phyloP scores from a whole-genome alignment of 2,888 invertebrate species.

The Tetranychus piercei region DNA sequence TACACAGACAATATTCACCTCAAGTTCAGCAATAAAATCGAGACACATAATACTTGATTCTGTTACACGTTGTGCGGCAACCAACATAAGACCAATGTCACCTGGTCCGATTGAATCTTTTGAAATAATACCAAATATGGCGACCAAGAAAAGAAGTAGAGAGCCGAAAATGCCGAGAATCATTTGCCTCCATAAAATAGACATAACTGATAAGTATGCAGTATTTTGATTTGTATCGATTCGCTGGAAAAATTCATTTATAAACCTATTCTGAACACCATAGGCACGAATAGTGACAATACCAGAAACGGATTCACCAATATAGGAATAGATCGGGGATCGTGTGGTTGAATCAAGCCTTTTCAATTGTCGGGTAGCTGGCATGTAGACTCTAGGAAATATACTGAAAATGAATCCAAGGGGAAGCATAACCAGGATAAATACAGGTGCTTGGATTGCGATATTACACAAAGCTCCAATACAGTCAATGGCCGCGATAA shows the following conservation, averaged over 20 bases:
- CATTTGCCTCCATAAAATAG: conserved; percentile 34
- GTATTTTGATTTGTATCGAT: conserved; percentile 36
- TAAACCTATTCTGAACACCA: conserved; percentile 30
- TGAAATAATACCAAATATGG: conserved; percentile 41
- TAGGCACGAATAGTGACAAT: conserved; percentile 33
- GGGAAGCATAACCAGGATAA: conserved; percentile 32
- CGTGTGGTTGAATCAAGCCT: conserved; percentile 39
- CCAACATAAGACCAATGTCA: conserved; percentile 36
- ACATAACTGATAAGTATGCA: conserved; percentile 28
- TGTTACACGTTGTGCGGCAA: conserved; percentile 33
- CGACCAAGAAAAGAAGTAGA: conserved; percentile 40
- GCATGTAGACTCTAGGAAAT: conserved; percentile 38
- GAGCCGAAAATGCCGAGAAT: conserved; percentile 39
- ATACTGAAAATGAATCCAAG: conserved; percentile 31
- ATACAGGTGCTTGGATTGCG: conserved; percentile 31
- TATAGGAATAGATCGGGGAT: conserved; percentile 41
- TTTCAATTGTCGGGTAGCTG: conserved; percentile 40
- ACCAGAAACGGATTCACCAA: conserved; percentile 39
- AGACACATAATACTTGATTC: conserved; percentile 18
- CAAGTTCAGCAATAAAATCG: conserved; percentile 18
- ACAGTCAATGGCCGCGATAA: conserved; percentile 24
- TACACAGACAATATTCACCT: conserved; percentile 22
- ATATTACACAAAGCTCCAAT: conserved; percentile 28
- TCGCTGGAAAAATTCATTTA: conserved; percentile 35
- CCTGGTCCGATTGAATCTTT: conserved; percentile 45